These are phyloP conservation scores for Labeo calbasu DNA, from an alignment of 2,797 vertebrate species.

Conservation along the genomic window DNA sequence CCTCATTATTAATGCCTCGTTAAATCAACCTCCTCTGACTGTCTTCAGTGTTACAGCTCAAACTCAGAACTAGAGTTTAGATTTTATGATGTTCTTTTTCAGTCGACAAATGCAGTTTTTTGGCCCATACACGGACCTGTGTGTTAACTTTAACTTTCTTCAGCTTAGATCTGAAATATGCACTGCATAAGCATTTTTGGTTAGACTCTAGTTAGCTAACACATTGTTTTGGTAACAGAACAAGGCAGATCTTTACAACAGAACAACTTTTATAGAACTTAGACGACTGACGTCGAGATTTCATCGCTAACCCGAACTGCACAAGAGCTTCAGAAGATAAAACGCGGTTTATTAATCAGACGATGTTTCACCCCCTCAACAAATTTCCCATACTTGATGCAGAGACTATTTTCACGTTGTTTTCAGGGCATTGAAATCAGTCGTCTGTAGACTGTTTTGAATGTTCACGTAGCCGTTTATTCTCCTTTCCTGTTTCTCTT, in stretches of 20 bases:
- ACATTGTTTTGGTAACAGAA: background rate
- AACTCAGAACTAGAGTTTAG: background rate
- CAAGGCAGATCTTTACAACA: conserved; percentile 22
- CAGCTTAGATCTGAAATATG: conserved; percentile 10
- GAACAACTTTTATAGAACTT: conserved; percentile 1
- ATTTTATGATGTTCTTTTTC: background rate
- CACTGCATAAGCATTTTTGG: conserved; percentile 12
- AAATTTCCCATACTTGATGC: conserved; percentile 6
- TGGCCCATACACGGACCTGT: background rate
- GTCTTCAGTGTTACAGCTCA: conserved; percentile 13
- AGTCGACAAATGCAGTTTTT: background rate
- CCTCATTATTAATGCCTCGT: background rate
- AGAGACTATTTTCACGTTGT: background rate
- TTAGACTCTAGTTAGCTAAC: background rate
- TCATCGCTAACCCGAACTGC: conserved; percentile 19
- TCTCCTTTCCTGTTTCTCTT: conserved; percentile 22
- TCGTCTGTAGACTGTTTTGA: background rate
- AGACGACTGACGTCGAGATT: conserved; percentile 20
- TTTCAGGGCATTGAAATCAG: conserved; percentile 13
- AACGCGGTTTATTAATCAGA: conserved; percentile 33
- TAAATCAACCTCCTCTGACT: conserved; percentile 9
- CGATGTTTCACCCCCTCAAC: background rate
- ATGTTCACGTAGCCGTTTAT: background rate
- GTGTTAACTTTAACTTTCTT: background rate
- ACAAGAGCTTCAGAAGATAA: conserved; percentile 21